Percentiles rank a stretch among this genome's conserved stretches.
These are phyloP conservation scores for Fulmarus glacialis DNA, from an alignment of 2,113 vertebrate genomes.

Conservation along the genomic window DNA sequence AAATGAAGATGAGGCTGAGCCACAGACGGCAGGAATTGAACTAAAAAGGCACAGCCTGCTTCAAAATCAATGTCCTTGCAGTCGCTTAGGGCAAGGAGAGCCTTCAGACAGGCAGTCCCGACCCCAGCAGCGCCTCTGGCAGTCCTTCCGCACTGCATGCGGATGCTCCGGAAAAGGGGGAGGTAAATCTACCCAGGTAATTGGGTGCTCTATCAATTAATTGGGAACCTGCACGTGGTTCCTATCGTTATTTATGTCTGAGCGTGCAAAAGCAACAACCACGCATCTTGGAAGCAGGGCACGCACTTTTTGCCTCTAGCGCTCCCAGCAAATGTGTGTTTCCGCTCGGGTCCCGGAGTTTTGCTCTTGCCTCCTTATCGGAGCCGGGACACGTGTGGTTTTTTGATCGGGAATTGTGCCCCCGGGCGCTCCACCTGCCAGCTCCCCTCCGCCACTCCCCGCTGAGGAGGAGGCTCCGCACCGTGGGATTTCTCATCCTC, in stretches of 20 bases:
- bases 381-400: conserved; percentile 37
- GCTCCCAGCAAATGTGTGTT: neutral
- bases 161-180: neutral
- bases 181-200: neutral
- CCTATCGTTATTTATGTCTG: neutral
- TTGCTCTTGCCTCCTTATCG: neutral
- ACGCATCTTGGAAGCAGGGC: neutral
- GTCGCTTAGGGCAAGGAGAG: fast-evolving
- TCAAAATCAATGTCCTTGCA: neutral
- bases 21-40: neutral
- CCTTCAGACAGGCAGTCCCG: neutral
- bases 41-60: neutral
- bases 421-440: neutral
- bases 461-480: neutral
- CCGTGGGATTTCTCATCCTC: neutral
- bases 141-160: fast-evolving
- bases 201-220: neutral
- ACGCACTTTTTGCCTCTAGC: neutral
- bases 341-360: neutral
- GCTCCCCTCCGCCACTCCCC: neutral
- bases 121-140: neutral
- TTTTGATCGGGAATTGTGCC: neutral
- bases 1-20: neutral
- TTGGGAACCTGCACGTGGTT: neutral
- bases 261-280: neutral